Base-by-base conservation (phyloP, 1,140 invertebrate species). In the Cheumatopsyche charites region DNA sequence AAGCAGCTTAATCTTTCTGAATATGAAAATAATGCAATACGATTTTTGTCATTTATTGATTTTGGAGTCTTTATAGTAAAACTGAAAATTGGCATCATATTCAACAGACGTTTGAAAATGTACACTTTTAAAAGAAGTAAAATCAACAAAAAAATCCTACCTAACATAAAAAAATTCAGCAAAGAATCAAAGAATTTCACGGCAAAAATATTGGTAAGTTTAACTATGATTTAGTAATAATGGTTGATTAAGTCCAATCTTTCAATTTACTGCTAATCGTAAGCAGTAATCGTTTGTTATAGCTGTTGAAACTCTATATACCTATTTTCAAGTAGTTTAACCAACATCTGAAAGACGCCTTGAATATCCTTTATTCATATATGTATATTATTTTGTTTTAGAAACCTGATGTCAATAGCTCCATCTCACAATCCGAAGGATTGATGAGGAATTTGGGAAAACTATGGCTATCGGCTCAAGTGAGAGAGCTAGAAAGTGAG, bases 21-120 rank as follows among this genome's bases (percentile, higher is more conserved):
- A 0, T 84, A 85, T 72, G 90, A 92, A 77, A 90, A 91, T 78
- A 87, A 87, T 19, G 79, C 91, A 17, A 79, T 92, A 25, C 86
- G 91, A 75, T 86, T 88, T 19, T 80, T 89, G 41, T 91, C 91
- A 78, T 85, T 93, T 67, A 81, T 91, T n/a, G 85, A 89, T 65
- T 93, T 93, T 82, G 91, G 91, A 1, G 86, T 89, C 77, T 88
- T 88, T 77, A 86, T 92, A 36, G 86, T 87, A 62, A 86, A 86
- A 9, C 83, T 90, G 17, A 83, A 87, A 67, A 87, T 87, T 19
- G 86, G 86, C 42, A 84, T 90, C 41, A 80, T 77, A 70, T 91
- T 87, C 76, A 89, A 75, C 82, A 82, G 61, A 81, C 80, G 72
- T 78, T 82, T 78, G 77, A 86, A 78, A 86, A 86, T 81, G 73